Conservation (phyloP, 2,888 invertebrate species). For the Himalopsyche japonica region DNA sequence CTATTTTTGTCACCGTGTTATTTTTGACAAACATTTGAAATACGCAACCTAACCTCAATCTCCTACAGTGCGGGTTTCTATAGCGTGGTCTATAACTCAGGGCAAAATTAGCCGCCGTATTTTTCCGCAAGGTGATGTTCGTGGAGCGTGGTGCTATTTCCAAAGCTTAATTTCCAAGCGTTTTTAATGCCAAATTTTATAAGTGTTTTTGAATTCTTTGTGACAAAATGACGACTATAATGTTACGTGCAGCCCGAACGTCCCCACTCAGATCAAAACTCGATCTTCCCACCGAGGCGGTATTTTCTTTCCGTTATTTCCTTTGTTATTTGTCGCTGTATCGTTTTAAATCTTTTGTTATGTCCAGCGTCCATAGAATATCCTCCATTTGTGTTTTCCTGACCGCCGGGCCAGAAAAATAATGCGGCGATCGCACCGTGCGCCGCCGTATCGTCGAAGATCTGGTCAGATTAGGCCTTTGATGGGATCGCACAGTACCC, state of each 20-base stretch:
- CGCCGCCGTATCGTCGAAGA: background rate
- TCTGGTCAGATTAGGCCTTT: background rate
- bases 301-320: conserved; percentile 13
- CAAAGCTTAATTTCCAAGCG: no score
- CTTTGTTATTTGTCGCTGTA: conserved; percentile 5
- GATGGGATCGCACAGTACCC: no score
- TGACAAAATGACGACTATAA: background rate
- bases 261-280: background rate
- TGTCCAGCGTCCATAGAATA: background rate
- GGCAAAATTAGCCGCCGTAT: no score
- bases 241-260: background rate
- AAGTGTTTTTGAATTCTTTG: no score
- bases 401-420: background rate
- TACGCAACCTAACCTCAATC: no score
- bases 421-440: background rate
- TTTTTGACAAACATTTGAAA: no score
- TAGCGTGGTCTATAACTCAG: no score
- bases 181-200: no score
- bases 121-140: no score
- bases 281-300: background rate
- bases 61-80: no score
- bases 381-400: background rate
- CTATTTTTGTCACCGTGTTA: no score
- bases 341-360: background rate
- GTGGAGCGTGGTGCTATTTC: no score